phyloP scores from a whole-genome alignment of 2,797 vertebrate species.

The Taenioides sp. region DNA sequence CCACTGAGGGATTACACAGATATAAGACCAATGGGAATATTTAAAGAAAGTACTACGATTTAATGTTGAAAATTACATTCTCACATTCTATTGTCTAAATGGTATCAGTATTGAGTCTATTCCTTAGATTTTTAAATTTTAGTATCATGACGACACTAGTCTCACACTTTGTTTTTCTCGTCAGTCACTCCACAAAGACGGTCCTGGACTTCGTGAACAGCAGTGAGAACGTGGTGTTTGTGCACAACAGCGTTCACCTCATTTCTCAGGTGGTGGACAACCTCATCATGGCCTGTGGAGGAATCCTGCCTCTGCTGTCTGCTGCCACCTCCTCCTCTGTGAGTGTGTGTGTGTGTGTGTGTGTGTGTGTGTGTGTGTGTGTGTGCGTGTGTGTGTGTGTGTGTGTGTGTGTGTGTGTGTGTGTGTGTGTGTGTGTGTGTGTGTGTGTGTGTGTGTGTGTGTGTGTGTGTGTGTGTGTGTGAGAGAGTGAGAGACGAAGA shows the following conservation, averaged over 20 bases:
- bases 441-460: too few relatives aligned
- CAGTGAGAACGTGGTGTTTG: conserved; percentile 95
- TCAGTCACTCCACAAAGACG: conserved; percentile 96
- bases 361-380: neutral
- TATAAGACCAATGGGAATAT: too few relatives aligned
- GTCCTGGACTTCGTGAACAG: conserved; percentile 98
- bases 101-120: too few relatives aligned
- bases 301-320: conserved; percentile 95
- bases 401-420: too few relatives aligned
- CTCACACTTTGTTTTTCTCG: neutral
- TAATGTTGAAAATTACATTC: too few relatives aligned
- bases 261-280: conserved; percentile 98
- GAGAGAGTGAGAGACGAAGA: too few relatives aligned
- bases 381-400: neutral
- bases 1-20: too few relatives aligned
- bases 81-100: too few relatives aligned
- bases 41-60: too few relatives aligned
- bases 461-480: too few relatives aligned
- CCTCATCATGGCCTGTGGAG: conserved; percentile 97
- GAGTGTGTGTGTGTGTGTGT: conserved; percentile 40
- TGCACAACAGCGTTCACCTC: conserved; percentile 97
- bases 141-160: too few relatives aligned
- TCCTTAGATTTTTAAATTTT: neutral
- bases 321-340: conserved; percentile 91
- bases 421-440: too few relatives aligned